Conservation (phyloP, 1,140 invertebrate genomes). For the Drosophila albomicans region DNA sequence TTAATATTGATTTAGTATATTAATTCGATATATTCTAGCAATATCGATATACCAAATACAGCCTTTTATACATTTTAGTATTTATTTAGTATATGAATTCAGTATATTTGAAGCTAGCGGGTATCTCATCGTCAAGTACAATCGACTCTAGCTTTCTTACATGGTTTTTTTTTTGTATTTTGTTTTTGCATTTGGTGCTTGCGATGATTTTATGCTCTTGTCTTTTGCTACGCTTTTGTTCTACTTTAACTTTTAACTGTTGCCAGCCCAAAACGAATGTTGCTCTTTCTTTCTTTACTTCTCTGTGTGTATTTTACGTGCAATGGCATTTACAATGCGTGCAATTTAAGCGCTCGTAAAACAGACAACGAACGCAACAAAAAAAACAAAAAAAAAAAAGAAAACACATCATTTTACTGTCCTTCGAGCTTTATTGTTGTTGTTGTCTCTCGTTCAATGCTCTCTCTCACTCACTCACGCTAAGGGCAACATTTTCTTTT, state of each 20-base stretch:
- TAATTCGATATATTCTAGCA: too few relatives aligned
- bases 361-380: slow-evolving; percentile 21
- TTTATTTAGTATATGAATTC: too few relatives aligned
- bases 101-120: too few relatives aligned
- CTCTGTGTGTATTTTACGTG: slow-evolving; percentile 16
- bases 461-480: too few relatives aligned
- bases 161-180: too few relatives aligned
- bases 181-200: not conserved
- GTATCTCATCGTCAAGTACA: too few relatives aligned
- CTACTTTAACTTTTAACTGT: slow-evolving; percentile 26
- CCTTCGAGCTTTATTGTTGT: slow-evolving; percentile 6
- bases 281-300: not conserved
- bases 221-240: slow-evolving; percentile 6
- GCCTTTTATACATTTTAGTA: too few relatives aligned
- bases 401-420: slow-evolving; percentile 46
- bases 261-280: slow-evolving; percentile 3
- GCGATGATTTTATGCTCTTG: slow-evolving; percentile 6
- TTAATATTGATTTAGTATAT: too few relatives aligned
- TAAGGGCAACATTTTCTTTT: slow-evolving; percentile 46
- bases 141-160: too few relatives aligned
- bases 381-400: not conserved
- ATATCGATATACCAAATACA: too few relatives aligned
- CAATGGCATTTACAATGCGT: slow-evolving; percentile 56
- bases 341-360: slow-evolving; percentile 60
- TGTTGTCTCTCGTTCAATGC: too few relatives aligned